Base-by-base conservation (phyloP, 2,888 invertebrate genomes). In the Lottia scabra region DNA sequence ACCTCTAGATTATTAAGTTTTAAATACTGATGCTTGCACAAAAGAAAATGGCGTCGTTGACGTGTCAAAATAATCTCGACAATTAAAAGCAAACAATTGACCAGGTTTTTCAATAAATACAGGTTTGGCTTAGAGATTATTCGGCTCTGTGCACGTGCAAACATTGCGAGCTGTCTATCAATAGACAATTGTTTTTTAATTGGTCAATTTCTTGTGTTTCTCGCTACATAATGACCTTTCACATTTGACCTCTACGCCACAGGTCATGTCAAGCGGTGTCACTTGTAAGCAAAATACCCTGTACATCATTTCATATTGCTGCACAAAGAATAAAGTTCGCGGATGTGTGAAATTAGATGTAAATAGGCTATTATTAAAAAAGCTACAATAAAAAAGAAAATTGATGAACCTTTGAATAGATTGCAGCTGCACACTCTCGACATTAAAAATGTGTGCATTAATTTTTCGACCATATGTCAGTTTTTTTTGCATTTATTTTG, bases 241-340 rank as follows among this genome's bases (percentile, higher is more conserved):
- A 56, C 19, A 23, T 56, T 23, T 56, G 23, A 56, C 56, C 56
- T 4, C 38, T 38, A 38, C 5, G 5, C 38, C 56, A 56, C 56
- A 23, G 56, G 56, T 56, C 56, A 56, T 56, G 56, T 56, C 56
- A 56, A 56, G 10, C 56, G 19, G 56, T 56, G 56, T n/a, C 56
- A 56, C 19, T 56, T 23, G 19, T 56, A 56, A 23, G 19, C 56
- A 56, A 19, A 56, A 56, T 56, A 56, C 13, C 56, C 23, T 5
- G 19, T 23, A 23, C 56, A 23, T 19, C 23, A 23, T 56, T 56
- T 56, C 19, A 23, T 19, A 56, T 56, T 23, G 56, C 19, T 23
- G 12, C 56, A 23, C 23, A 56, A 56, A 56, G 56, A 56, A 56
- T 56, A 23, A 19, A 23, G 15, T 23, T 2, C 56, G 23, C 19